Conservation (phyloP, 2,888 invertebrate species). For the Esperia sulphurella region DNA sequence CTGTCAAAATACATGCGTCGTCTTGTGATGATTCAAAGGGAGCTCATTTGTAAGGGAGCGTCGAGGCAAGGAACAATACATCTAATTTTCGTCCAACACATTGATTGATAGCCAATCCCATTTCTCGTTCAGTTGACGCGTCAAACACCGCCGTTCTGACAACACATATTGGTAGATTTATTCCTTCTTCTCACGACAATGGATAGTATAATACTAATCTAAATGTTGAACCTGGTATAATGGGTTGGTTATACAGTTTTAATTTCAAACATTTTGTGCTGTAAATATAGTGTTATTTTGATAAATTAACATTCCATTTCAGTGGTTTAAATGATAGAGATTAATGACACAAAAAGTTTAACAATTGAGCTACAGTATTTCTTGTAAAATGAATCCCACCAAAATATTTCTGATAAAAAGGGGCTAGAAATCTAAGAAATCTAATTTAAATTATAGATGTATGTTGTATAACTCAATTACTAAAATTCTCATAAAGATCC, state of each 20-base stretch:
- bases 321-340: too few species aligned
- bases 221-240: slow-evolving; percentile 30
- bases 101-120: slow-evolving; percentile 67
- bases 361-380: too few species aligned
- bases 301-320: slow-evolving; percentile 19
- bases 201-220: slow-evolving; percentile 38
- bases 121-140: slow-evolving; percentile 42
- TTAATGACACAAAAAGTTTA: too few species aligned
- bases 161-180: slow-evolving; percentile 46
- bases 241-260: slow-evolving; percentile 16
- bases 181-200: slow-evolving; percentile 38
- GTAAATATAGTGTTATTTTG: slow-evolving; percentile 29
- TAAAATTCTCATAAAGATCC: not conserved
- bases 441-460: too few species aligned
- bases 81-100: slow-evolving; percentile 58
- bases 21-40: slow-evolving; percentile 35
- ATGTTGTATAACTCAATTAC: too few species aligned
- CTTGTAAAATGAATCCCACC: too few species aligned
- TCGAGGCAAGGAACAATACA: slow-evolving; percentile 58
- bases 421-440: too few species aligned
- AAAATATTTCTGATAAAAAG: too few species aligned
- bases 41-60: slow-evolving; percentile 55
- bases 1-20: slow-evolving; percentile 42
- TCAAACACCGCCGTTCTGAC: slow-evolving; percentile 48
- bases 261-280: slow-evolving; percentile 15